A percentile compares a stretch with the other conserved stretches of the same genome.
Conservation (phyloP, 2,888 invertebrate species). For the Panorpa germanica region DNA sequence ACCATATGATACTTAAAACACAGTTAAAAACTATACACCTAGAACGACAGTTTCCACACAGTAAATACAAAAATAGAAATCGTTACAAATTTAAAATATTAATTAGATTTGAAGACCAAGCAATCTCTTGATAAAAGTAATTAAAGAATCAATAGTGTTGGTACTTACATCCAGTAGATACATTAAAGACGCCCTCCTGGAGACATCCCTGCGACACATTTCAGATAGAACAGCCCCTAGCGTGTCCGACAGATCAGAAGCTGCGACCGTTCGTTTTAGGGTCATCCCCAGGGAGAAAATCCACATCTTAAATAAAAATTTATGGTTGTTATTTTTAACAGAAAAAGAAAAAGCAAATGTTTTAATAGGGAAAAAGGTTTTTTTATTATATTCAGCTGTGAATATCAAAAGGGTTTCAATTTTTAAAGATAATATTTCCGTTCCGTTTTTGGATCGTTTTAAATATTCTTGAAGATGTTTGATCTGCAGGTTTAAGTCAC, state of each 20-base stretch:
- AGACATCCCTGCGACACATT: slow-evolving; percentile 33
- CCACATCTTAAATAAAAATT: slow-evolving; percentile 32
- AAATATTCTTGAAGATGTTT: no score
- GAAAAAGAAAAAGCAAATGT: background rate
- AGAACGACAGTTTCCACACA: no score
- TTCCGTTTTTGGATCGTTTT: no score
- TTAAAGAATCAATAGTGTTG: background rate
- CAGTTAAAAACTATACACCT: no score
- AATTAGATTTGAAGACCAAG: background rate
- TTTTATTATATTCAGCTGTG: background rate
- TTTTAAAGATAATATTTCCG: no score
- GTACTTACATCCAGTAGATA: slow-evolving; percentile 37
- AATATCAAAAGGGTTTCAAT: no score
- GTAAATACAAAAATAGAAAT: no score
- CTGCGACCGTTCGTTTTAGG: slow-evolving; percentile 28
- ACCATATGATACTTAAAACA: no score
- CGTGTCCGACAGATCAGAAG: slow-evolving; percentile 19
- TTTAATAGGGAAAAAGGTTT: background rate
- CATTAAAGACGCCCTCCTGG: slow-evolving; percentile 35
- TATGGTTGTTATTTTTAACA: slow-evolving; percentile 6
- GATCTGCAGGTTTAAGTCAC: no score
- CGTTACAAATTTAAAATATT: no score
- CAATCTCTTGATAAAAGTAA: background rate
- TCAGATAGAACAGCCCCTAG: slow-evolving; percentile 30
- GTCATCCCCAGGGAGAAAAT: slow-evolving; percentile 36